A percentile compares a stretch with the other conserved stretches of the same genome.
These are phyloP conservation scores for Philereme vetulata DNA, from an alignment of 2,888 invertebrate genomes.

Conservation along the genomic window DNA sequence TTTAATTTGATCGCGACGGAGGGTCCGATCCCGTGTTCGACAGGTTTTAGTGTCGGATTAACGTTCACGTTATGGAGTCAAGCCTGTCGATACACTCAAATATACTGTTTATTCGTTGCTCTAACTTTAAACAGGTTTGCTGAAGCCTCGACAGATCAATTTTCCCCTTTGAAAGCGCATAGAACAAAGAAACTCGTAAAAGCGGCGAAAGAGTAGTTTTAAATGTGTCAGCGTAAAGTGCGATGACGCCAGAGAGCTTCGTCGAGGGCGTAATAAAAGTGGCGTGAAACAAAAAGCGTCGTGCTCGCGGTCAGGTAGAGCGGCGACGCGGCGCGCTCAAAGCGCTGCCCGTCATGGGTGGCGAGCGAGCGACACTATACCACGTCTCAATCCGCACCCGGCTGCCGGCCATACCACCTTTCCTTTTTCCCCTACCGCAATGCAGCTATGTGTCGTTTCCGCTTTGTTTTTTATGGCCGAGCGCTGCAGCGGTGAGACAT, in stretches of 20 bases:
- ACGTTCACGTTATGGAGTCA: conserved; percentile 75
- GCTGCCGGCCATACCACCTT: conserved; percentile 79
- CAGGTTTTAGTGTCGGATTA: conserved; percentile 83
- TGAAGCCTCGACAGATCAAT: conserved; percentile 64
- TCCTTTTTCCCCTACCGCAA: conserved; percentile 82
- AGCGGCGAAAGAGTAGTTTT: conserved; percentile 68
- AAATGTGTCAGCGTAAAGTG: conserved; percentile 76
- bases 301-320: conserved; percentile 53
- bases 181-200: conserved; percentile 76
- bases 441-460: conserved; percentile 83
- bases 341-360: conserved; percentile 81
- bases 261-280: conserved; percentile 79
- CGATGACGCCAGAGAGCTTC: conserved; percentile 64
- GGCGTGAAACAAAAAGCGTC: conserved; percentile 76
- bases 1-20: conserved; percentile 83
- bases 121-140: conserved; percentile 68
- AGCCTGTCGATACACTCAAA: conserved; percentile 69
- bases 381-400: conserved; percentile 84
- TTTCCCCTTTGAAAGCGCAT: conserved; percentile 71
- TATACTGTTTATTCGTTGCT: conserved; percentile 53
- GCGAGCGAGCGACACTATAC: conserved; percentile 82
- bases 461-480: conserved; percentile 80
- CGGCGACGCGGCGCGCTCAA: conserved; percentile 64
- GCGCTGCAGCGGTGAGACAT: conserved; percentile 80
- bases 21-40: conserved; percentile 77